Base-by-base conservation (phyloP, 2,113 vertebrate species). In the Tautogolabrus adspersus region DNA sequence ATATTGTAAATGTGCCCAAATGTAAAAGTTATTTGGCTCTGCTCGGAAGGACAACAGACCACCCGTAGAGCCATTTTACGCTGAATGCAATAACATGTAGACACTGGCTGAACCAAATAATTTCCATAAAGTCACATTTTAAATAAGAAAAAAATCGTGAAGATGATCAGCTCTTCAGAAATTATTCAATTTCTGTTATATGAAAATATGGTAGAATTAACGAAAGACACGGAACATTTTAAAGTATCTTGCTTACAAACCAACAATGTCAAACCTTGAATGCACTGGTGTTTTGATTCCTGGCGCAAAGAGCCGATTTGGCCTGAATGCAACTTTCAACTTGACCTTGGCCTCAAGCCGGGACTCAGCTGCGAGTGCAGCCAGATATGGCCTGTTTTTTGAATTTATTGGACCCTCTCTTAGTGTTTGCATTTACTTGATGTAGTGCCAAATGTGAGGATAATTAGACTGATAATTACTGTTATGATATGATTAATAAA, bases 311-410 rank as follows among this genome's bases (percentile, higher is more conserved):
- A 62, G 6, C 82, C 82, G 92, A 79, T 79, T 89, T 93, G 96
- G 94, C 93, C 91, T 94, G 95, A 93, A 94, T 90, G 87, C 90
- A 95, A 82, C 96, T 96, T 98, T 98, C 96, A 98, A 96, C 98
- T 99, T 99, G 98, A 99, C 97, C 97, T 99, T 99, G 97, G 96
- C 96, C 96, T 96, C 95, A 82, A 83, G 94, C 92, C 93, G 89
- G 54, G 93, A 94, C 94, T 92, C 72, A 55, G 37, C 49, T 37
- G 63, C 47, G 52, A 56, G 23, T 54, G 44, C 65, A 47, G 81
- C 77, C 72, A 83, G 81, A 78, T 75, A 74, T 71, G 40, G n/a
- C 8, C 16, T 58, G 47, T 69, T 75, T 66, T 61, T 22, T 51
- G 47, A 34, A 61, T 81, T 86, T 82, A 49, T 16, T 78, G 55